These are phyloP conservation scores for Sebastiscus albofasciatus DNA, from an alignment of 2,797 vertebrate genomes.

Conservation along the genomic window DNA sequence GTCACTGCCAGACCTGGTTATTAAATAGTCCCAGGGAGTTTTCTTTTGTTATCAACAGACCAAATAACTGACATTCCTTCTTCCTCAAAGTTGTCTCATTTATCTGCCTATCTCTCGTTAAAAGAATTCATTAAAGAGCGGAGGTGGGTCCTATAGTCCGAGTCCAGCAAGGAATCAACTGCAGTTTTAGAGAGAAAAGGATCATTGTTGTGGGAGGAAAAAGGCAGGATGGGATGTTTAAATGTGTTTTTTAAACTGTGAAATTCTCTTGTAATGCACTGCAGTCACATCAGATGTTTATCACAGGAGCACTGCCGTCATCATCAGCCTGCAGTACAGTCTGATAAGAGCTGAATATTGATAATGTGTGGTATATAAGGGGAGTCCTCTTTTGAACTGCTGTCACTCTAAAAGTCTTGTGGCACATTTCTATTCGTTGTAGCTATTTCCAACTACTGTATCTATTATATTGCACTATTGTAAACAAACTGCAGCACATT, in stretches of 20 bases:
- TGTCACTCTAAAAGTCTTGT: slow-evolving; percentile 34
- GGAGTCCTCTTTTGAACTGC: slow-evolving; percentile 7
- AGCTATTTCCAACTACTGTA: slow-evolving; percentile 73
- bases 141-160: neutral
- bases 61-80: slow-evolving; percentile 79
- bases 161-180: neutral
- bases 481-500: slow-evolving; percentile 69
- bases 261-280: slow-evolving; percentile 69
- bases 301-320: slow-evolving; percentile 45
- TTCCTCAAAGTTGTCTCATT: slow-evolving; percentile 42
- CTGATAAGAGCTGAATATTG: slow-evolving; percentile 21
- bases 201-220: neutral
- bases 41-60: slow-evolving; percentile 65
- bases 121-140: slow-evolving; percentile 22
- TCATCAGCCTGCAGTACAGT: slow-evolving; percentile 13
- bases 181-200: neutral
- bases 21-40: slow-evolving; percentile 58
- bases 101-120: slow-evolving; percentile 44
- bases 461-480: slow-evolving; percentile 82
- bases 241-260: slow-evolving; percentile 67
- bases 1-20: slow-evolving; percentile 46
- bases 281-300: slow-evolving; percentile 52
- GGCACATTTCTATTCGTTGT: slow-evolving; percentile 46
- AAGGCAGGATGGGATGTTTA: slow-evolving; percentile 17
- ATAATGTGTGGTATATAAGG: neutral